phyloP scores from a whole-genome alignment of 2,888 invertebrate species.

The Oeneis ivallda region DNA sequence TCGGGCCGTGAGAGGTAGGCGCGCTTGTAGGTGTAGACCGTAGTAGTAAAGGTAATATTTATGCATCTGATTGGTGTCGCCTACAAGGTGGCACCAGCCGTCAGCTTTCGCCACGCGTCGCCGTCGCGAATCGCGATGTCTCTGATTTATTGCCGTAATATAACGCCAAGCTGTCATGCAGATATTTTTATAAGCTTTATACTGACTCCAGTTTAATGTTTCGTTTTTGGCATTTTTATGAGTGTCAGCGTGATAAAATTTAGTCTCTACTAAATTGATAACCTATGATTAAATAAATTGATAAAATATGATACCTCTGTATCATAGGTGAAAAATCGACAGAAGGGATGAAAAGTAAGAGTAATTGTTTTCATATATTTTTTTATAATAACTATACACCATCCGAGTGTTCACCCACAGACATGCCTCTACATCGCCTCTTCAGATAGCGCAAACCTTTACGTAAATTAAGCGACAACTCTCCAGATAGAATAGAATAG shows the following conservation, averaged over 20 bases:
- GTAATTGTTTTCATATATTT: not conserved
- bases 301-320: too few species aligned
- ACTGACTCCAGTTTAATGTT: conserved; percentile 29
- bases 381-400: too few species aligned
- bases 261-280: too few species aligned
- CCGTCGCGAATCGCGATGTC: conserved; percentile 60
- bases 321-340: conserved; percentile 6
- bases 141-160: conserved; percentile 80
- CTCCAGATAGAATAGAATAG: too few species aligned
- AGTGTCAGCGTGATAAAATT: conserved; percentile 18
- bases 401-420: too few species aligned
- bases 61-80: conserved; percentile 62
- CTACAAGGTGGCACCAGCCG: conserved; percentile 53
- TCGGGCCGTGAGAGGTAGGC: conserved; percentile 36
- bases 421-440: too few species aligned
- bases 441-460: too few species aligned
- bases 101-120: conserved; percentile 52
- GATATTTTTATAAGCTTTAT: conserved; percentile 69
- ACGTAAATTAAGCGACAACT: too few species aligned
- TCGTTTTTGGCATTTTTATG: conserved; percentile 42
- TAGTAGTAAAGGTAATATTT: conserved; percentile 51
- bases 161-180: conserved; percentile 75
- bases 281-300: too few species aligned
- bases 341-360: not conserved
- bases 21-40: conserved; percentile 36